A percentile compares a stretch with the other conserved stretches of the same genome.
Conservation (phyloP, 2,797 vertebrate genomes). For the Aulostomus chinensis region DNA sequence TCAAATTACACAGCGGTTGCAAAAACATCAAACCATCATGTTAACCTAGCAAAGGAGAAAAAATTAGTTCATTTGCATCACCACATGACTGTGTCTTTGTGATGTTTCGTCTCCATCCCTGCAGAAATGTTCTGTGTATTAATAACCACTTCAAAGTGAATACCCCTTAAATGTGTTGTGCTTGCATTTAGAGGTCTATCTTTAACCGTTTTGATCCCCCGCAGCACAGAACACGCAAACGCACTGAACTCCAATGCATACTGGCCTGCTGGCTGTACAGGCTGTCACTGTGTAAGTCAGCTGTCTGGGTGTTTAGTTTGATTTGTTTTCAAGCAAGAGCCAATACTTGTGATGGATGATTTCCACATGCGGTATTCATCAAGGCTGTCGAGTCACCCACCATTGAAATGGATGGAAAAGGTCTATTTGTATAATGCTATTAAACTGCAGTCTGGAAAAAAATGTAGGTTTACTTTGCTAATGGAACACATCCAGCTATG, state of each 20-base stretch:
- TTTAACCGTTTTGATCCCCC: constrained; percentile 49
- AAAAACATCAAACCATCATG: constrained; percentile 54
- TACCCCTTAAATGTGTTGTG: constrained; percentile 47
- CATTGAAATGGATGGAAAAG: constrained; percentile 18
- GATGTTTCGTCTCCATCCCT: constrained; percentile 63
- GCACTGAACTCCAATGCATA: constrained; percentile 31
- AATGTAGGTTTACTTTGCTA: constrained; percentile 32
- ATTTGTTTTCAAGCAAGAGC: constrained; percentile 33
- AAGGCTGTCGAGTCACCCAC: constrained; percentile 15
- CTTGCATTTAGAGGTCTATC: constrained; percentile 61
- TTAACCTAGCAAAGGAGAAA: constrained; percentile 55
- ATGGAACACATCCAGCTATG: constrained; percentile 43
- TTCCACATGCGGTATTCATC: constrained; percentile 31
- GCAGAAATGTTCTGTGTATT: constrained; percentile 68
- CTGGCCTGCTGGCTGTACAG: constrained; percentile 38
- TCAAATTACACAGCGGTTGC: constrained; percentile 44
- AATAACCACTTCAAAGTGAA: constrained; percentile 74
- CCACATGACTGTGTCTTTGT: constrained; percentile 42
- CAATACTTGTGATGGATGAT: constrained; percentile 43
- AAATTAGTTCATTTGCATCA: constrained; percentile 40
- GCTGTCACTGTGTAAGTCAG: constrained; percentile 30
- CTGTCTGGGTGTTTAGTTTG: constrained; percentile 26
- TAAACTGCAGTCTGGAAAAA: constrained; percentile 9
- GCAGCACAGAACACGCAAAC: constrained; percentile 60
- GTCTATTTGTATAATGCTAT: constrained; percentile 26